These are phyloP conservation scores for Apodemus speciosus DNA, from an alignment of 2,113 vertebrate species.

Conservation along the genomic window DNA sequence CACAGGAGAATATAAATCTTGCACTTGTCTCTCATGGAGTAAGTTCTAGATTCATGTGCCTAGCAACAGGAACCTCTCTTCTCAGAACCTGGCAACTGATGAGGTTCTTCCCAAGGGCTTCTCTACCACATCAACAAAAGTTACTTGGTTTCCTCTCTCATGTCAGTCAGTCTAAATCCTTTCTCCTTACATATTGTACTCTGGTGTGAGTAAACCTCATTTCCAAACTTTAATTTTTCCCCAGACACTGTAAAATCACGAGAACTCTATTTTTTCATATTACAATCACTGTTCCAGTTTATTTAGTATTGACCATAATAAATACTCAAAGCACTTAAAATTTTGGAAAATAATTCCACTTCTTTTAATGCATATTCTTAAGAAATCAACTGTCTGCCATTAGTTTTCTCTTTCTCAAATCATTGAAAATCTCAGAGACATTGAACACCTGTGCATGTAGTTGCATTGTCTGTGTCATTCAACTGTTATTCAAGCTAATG, in stretches of 20 bases:
- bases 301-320: neutral
- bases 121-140: neutral
- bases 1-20: neutral
- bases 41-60: constrained; percentile 14
- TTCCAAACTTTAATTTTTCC: neutral
- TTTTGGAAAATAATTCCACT: neutral
- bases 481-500: too few species aligned
- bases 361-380: too few species aligned
- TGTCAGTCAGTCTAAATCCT: neutral
- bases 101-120: neutral
- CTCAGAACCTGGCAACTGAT: neutral
- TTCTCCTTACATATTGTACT: neutral
- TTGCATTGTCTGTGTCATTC: too few species aligned
- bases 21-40: neutral
- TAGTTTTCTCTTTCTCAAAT: too few species aligned
- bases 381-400: too few species aligned
- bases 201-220: neutral
- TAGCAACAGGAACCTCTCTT: neutral
- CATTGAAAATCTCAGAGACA: too few species aligned
- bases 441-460: too few species aligned
- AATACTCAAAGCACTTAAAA: neutral
- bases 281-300: neutral
- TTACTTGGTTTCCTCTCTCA: neutral
- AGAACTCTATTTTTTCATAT: neutral
- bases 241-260: too few species aligned